Conservation (phyloP, 2,888 invertebrate genomes). For the Spialia ferax region DNA sequence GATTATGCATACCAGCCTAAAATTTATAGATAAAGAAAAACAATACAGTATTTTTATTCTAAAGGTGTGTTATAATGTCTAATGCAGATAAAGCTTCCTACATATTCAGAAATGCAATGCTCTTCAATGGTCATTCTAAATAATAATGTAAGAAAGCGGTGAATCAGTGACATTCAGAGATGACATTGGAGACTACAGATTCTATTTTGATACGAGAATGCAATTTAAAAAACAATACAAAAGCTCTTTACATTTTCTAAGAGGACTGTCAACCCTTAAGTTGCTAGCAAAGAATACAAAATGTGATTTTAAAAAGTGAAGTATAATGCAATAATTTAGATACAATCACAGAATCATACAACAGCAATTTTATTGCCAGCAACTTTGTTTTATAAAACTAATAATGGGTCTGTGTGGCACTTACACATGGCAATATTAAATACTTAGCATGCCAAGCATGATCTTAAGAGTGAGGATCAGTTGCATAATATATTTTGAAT, state of each 20-base stretch:
- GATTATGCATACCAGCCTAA: too few relatives aligned
- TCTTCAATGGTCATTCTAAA: too few relatives aligned
- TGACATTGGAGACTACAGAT: not conserved
- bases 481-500: conserved; percentile 43
- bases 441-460: conserved; percentile 31
- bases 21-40: too few relatives aligned
- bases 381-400: conserved; percentile 42
- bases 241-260: not conserved
- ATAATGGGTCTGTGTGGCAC: conserved; percentile 68
- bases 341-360: not conserved
- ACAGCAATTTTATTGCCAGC: conserved; percentile 47
- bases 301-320: conserved; percentile 4
- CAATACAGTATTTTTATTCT: too few relatives aligned
- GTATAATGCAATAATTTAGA: not conserved
- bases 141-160: not conserved
- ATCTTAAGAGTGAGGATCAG: conserved; percentile 51
- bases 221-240: not conserved
- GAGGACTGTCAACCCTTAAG: conserved; percentile 68
- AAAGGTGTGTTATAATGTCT: too few relatives aligned
- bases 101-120: too few relatives aligned
- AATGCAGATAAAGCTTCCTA: too few relatives aligned
- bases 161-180: not conserved
- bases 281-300: conserved; percentile 63
- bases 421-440: conserved; percentile 48
- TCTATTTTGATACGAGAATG: not conserved